Evolutionary conservation across 2,888 invertebrate genomes (phyloP).

Genomic region (Linnaemya vulpina): DNA sequence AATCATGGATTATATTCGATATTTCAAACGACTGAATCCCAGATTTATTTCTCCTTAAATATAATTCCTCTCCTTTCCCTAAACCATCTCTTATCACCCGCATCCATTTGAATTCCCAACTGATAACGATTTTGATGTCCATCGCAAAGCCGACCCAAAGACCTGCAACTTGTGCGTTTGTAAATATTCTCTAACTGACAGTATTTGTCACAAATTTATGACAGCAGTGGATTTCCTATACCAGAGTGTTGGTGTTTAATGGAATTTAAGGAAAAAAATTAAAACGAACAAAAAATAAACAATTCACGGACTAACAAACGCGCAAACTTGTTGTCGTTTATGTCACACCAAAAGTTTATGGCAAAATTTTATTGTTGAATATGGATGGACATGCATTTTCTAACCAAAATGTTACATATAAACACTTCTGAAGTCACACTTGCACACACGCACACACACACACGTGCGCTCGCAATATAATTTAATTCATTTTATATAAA

Average conservation of each 20-base stretch:
- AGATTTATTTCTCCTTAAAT: background rate
- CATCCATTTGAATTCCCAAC: background rate
- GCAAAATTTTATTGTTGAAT: constrained; percentile 80
- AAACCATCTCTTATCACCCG: background rate
- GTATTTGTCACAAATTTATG: constrained; percentile 38
- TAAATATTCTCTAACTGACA: constrained; percentile 35
- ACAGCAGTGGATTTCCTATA: constrained; percentile 3
- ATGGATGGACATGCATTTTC: constrained; percentile 72
- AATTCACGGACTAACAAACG: constrained; percentile 69
- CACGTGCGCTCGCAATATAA: constrained; percentile 41
- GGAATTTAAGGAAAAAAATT: constrained; percentile 1
- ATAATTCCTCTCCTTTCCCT: background rate
- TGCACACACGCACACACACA: constrained; percentile 32
- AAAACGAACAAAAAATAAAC: background rate
- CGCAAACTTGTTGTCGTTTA: too few relatives aligned
- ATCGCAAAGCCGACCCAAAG: background rate
- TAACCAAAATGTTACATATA: constrained; percentile 33
- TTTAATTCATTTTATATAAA: constrained; percentile 28
- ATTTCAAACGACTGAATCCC: too few relatives aligned
- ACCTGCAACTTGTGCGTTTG: constrained; percentile 29
- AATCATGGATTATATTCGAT: too few relatives aligned
- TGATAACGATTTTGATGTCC: constrained; percentile 23
- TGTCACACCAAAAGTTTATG: constrained; percentile 79
- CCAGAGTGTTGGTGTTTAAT: constrained; percentile 22
- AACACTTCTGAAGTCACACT: constrained; percentile 4